Base-by-base conservation (phyloP, 2,888 invertebrate species). In the Hemistola chrysoprasaria region DNA sequence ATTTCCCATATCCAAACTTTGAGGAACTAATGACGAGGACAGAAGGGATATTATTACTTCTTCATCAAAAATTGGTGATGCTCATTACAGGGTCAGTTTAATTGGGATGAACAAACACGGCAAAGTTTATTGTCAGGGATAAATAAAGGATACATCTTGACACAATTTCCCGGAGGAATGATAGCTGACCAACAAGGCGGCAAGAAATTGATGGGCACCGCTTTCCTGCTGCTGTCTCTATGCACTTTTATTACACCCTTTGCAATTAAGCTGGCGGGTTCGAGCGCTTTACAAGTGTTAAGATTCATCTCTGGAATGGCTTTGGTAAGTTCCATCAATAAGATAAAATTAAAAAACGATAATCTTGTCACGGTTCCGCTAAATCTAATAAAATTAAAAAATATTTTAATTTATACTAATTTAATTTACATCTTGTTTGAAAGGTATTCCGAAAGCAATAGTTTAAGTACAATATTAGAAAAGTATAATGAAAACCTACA, bases 151-250 rank as follows among this genome's bases (percentile, higher is more conserved):
- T 50, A 40, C 11, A 26, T 40, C 2, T 37, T 42, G 25, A 35
- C 46, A 11, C 45, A 37, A 28, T 35, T 42, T 5, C 3, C 42
- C 0, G 49, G 49, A 8, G 49, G 49, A 1, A 24, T 45, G 30
- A 3, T 27, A 1, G 49, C 45, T 3, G 49, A 50, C 6, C 8
- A 22, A 0, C 29, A 8, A 1, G 49, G 49, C 1, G 49, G 49
- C 7, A 50, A 46, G 22, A 40, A 16, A 1, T 25, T 50, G 0
- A 28, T 50, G 20, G 20, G 11, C 8, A 7, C 28, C 8, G 8
- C 20, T 11, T 7, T 43, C 2, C 5, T 38, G 6, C 2, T 26
- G 3, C 25, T 46, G 1, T 34, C 45, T 9, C 1, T 46, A 4
- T 22, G 34, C 4, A 46, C 46, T 3, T 20, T 39, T 1, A 1